Evolutionary conservation across 1,140 invertebrate species (phyloP).

Genomic region (Aphelenchoides fujianensis): DNA sequence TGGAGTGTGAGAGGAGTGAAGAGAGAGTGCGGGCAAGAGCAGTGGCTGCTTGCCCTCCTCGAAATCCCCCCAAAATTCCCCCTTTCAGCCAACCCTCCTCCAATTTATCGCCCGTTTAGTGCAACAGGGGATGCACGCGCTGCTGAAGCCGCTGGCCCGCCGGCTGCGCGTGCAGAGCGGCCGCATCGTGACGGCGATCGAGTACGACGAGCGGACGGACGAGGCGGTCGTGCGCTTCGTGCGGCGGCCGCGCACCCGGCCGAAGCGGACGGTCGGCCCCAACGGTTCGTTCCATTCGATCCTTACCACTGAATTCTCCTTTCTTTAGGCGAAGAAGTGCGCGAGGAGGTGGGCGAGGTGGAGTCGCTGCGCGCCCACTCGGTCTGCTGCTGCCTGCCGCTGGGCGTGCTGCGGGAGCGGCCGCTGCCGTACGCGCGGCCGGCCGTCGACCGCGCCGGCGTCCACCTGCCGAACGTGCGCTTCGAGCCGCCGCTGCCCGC

Average conservation of each 20-base stretch:
- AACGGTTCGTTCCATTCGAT: background rate
- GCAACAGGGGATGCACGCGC: background rate
- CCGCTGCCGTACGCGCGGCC: background rate
- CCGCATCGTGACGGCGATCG: background rate
- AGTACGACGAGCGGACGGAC: background rate
- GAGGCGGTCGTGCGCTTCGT: background rate
- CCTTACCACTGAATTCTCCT: background rate
- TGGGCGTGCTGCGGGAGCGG: background rate
- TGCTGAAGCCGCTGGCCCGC: background rate
- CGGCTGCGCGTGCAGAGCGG: background rate
- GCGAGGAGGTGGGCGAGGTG: background rate
- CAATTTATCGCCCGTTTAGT: background rate
- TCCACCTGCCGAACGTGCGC: constrained; percentile 69
- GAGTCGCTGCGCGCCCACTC: background rate
- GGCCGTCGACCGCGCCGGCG: background rate
- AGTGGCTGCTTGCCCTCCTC: background rate
- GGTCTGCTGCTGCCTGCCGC: background rate
- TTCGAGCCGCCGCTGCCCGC: constrained; percentile 90
- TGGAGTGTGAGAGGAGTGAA: background rate
- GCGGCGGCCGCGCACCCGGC: background rate
- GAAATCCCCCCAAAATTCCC: background rate
- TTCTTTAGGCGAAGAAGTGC: background rate
- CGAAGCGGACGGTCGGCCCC: background rate
- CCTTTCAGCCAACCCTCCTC: background rate
- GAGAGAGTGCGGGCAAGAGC: background rate